These are phyloP conservation scores for Pogonomyrmex barbatus DNA, from an alignment of 1,140 invertebrate species.

Conservation along the genomic window DNA sequence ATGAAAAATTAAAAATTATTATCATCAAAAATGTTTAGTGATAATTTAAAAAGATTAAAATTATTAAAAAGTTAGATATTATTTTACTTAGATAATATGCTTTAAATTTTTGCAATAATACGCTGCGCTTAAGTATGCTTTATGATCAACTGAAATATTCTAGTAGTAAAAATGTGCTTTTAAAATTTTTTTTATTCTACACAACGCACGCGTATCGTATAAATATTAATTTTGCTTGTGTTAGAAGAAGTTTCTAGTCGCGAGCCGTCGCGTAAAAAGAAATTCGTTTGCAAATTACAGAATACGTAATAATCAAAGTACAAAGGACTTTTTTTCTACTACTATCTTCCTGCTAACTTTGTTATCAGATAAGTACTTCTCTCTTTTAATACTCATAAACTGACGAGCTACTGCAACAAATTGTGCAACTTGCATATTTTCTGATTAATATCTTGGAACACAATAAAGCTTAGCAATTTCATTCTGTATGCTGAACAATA, in stretches of 20 bases:
- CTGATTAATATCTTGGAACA: neutral
- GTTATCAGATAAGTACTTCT: neutral
- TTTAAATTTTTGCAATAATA: neutral
- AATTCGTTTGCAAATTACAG: conserved; percentile 19
- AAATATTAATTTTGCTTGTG: conserved; percentile 24
- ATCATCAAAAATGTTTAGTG: neutral
- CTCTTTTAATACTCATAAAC: conserved; percentile 1
- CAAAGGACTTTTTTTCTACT: neutral
- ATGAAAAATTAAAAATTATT: neutral
- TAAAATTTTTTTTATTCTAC: conserved; percentile 11
- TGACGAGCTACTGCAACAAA: neutral
- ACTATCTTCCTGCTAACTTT: neutral
- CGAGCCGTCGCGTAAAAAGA: conserved; percentile 1
- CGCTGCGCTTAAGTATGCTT: neutral
- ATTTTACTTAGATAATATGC: neutral
- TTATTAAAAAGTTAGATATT: neutral
- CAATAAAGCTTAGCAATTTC: neutral
- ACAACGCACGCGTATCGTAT: neutral
- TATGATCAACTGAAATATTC: conserved; percentile 25
- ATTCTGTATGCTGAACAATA: neutral
- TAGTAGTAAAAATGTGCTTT: neutral
- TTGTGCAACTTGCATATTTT: conserved; percentile 1
- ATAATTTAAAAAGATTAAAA: neutral
- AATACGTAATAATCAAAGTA: conserved; percentile 12
- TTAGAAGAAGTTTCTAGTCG: neutral